A percentile compares a stretch with the other conserved stretches of the same genome.
phyloP scores from a whole-genome alignment of 64 coral and sea anemone genomes.

The Astreopora myriophthalma region DNA sequence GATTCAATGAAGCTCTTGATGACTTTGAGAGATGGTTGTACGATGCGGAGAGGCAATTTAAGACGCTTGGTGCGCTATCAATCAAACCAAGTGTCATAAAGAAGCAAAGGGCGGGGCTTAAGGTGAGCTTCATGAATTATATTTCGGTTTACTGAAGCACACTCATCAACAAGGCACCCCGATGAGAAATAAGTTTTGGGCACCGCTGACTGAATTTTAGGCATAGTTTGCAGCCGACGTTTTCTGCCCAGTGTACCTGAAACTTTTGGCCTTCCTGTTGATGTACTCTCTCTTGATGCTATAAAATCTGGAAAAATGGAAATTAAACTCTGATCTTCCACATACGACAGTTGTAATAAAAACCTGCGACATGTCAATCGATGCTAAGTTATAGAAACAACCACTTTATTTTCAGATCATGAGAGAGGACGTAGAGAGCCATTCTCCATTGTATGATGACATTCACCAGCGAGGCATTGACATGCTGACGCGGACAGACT shows the following conservation, averaged over 20 bases:
- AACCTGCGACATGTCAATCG: not conserved
- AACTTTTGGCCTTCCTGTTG: no score
- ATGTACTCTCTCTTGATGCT: no score
- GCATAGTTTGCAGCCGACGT: no score
- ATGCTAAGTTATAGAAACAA: not conserved
- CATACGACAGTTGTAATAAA: not conserved
- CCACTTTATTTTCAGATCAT: constrained; percentile 30
- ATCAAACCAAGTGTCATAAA: constrained; percentile 91
- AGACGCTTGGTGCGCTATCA: constrained; percentile 73
- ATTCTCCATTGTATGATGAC: constrained; percentile 71
- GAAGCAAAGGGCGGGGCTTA: constrained; percentile 79
- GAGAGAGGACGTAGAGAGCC: constrained; percentile 71
- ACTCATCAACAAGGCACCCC: not conserved
- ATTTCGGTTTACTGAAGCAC: not conserved
- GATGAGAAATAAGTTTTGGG: no score
- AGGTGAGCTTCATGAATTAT: constrained; percentile 15
- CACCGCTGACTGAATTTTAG: no score
- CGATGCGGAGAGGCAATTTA: constrained; percentile 71
- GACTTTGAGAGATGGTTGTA: constrained; percentile 89
- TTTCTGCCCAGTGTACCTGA: no score
- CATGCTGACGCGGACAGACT: constrained; percentile 30
- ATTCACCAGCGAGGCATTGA: constrained; percentile 55
- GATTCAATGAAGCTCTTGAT: constrained; percentile 76
- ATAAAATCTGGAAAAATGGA: no score
- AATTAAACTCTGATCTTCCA: no score